phyloP scores from a whole-genome alignment of 2,888 invertebrate species.

The Diarsia dahlii region DNA sequence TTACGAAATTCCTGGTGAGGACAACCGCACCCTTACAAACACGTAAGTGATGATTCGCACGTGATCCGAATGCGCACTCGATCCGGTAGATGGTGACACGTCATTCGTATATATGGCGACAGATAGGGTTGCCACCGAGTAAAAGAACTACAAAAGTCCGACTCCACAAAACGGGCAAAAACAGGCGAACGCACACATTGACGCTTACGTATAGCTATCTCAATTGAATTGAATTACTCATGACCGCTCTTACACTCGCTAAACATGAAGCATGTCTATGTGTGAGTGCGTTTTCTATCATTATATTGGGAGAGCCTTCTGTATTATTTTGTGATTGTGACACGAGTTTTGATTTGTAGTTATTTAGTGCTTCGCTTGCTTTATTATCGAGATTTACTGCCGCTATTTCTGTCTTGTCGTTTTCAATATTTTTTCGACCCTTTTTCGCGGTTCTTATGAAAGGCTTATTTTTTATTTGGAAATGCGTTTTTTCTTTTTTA shows the following conservation, averaged over 20 bases:
- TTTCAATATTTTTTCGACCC: slow-evolving; percentile 38
- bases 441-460: slow-evolving; percentile 26
- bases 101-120: slow-evolving; percentile 34
- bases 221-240: not conserved
- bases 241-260: not conserved
- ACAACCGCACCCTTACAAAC: slow-evolving; percentile 60
- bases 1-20: slow-evolving; percentile 49
- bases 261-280: not conserved
- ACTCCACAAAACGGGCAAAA: not conserved
- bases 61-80: slow-evolving; percentile 62
- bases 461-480: slow-evolving; percentile 21
- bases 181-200: not conserved
- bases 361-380: slow-evolving; percentile 43
- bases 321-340: not conserved
- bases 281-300: not conserved
- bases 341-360: slow-evolving; percentile 44
- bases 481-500: not conserved
- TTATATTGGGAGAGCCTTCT: not conserved
- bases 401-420: slow-evolving; percentile 37
- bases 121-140: slow-evolving; percentile 24
- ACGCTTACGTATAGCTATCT: not conserved
- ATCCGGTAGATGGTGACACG: slow-evolving; percentile 57
- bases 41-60: slow-evolving; percentile 70
- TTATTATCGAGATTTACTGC: slow-evolving; percentile 35
- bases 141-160: not conserved